Conservation (phyloP, 2,797 vertebrate genomes). For the Gymnothorax javanicus region DNA sequence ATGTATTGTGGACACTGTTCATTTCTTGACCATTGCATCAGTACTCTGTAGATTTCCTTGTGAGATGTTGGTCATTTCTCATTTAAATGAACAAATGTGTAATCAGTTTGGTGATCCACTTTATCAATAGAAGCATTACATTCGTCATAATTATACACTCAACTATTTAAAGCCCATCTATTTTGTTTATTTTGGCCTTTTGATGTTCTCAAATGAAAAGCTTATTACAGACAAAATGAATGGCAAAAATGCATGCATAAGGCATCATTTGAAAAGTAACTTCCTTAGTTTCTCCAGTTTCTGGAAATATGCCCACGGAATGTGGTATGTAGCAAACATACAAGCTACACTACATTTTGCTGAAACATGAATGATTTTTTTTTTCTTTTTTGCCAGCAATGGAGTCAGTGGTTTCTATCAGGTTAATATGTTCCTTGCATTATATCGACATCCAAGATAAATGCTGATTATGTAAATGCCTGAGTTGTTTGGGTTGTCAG, state of each 20-base stretch:
- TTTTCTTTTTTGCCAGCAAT: too few species aligned
- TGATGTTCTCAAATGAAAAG: too few species aligned
- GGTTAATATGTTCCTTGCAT: conserved; percentile 11
- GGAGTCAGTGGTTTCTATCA: too few species aligned
- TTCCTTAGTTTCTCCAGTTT: too few species aligned
- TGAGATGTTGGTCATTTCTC: not conserved
- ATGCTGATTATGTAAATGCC: conserved; percentile 13
- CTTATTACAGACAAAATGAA: too few species aligned
- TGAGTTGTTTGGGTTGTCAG: not conserved
- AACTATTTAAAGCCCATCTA: not conserved
- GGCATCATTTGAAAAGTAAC: too few species aligned
- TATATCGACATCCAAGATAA: not conserved
- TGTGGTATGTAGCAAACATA: too few species aligned
- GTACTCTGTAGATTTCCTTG: not conserved
- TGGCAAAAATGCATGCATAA: too few species aligned
- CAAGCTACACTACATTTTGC: too few species aligned
- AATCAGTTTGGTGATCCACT: not conserved
- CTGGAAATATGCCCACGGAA: too few species aligned
- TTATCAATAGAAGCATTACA: not conserved
- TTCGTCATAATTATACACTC: not conserved
- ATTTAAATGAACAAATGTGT: not conserved
- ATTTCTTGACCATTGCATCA: not conserved
- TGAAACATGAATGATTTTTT: too few species aligned
- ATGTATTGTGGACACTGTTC: not conserved
- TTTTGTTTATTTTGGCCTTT: too few species aligned